These are phyloP conservation scores for Ploceus nigricollis DNA, from an alignment of 2,113 vertebrate genomes.

Conservation along the genomic window DNA sequence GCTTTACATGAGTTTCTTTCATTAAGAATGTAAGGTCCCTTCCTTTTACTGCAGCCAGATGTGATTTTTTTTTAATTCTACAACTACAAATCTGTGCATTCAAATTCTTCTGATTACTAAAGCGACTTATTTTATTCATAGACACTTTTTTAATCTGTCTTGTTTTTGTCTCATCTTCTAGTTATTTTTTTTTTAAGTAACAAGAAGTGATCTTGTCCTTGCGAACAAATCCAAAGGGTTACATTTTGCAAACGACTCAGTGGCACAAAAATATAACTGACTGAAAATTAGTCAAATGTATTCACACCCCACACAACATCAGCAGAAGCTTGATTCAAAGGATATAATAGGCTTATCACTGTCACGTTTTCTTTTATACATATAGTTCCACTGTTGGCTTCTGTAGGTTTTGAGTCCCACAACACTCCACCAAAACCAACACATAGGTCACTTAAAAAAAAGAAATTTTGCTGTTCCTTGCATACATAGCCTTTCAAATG, in stretches of 20 bases:
- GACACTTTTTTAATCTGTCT: neutral
- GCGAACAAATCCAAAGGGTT: neutral
- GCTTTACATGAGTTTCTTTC: neutral
- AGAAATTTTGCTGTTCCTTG: neutral
- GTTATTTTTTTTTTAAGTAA: neutral
- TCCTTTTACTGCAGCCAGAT: neutral
- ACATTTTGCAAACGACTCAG: neutral
- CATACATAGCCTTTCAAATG: conserved; percentile 14
- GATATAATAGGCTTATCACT: neutral
- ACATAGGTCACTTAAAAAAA: neutral
- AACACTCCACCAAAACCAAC: neutral
- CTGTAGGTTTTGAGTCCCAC: neutral
- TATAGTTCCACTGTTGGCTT: neutral
- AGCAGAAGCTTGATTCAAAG: neutral
- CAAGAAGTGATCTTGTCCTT: neutral
- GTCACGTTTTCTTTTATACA: neutral
- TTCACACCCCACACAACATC: neutral
- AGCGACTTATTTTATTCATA: neutral
- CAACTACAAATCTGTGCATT: neutral
- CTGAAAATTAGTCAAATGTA: neutral
- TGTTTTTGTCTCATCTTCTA: neutral
- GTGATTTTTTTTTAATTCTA: neutral
- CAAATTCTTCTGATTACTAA: neutral
- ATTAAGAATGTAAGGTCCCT: neutral
- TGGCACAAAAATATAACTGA: neutral